Conservation (phyloP, 2,888 invertebrate species). For the Xanthorhoe designata region DNA sequence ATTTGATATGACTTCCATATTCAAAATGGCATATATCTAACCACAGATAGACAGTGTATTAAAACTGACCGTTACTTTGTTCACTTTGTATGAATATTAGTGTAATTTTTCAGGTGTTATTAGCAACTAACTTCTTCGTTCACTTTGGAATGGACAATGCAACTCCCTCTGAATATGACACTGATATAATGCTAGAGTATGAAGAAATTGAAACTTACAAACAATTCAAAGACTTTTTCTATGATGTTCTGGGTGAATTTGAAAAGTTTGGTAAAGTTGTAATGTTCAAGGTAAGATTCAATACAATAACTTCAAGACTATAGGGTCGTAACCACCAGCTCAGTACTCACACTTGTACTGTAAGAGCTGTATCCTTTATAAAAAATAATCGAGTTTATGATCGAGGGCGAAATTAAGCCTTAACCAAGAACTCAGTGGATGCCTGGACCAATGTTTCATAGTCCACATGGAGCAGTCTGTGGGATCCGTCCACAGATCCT, state of each 20-base stretch:
- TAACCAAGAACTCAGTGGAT: conserved; percentile 29
- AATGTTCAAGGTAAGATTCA: conserved; percentile 87
- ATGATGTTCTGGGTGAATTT: conserved; percentile 94
- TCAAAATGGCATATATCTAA: no score
- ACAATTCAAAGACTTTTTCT: conserved; percentile 93
- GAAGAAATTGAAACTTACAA: conserved; percentile 92
- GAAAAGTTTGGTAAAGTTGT: conserved; percentile 88
- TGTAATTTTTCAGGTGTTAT: conserved; percentile 74
- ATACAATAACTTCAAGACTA: conserved; percentile 1
- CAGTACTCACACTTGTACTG: neutral
- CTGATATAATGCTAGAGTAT: conserved; percentile 93
- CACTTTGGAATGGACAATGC: conserved; percentile 92
- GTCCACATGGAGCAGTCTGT: conserved; percentile 9
- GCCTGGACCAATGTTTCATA: neutral
- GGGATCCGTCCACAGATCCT: no score
- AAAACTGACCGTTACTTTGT: no score
- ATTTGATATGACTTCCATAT: no score
- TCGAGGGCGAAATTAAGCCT: conserved; percentile 24
- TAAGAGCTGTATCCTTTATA: conserved; percentile 39
- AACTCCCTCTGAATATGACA: conserved; percentile 91
- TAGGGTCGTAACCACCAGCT: neutral
- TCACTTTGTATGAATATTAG: neutral
- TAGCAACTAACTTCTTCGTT: conserved; percentile 93
- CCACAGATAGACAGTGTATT: no score
- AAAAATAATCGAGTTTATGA: conserved; percentile 14